phyloP scores from a whole-genome alignment of 2,888 invertebrate genomes.

The Mylabris sibirica region DNA sequence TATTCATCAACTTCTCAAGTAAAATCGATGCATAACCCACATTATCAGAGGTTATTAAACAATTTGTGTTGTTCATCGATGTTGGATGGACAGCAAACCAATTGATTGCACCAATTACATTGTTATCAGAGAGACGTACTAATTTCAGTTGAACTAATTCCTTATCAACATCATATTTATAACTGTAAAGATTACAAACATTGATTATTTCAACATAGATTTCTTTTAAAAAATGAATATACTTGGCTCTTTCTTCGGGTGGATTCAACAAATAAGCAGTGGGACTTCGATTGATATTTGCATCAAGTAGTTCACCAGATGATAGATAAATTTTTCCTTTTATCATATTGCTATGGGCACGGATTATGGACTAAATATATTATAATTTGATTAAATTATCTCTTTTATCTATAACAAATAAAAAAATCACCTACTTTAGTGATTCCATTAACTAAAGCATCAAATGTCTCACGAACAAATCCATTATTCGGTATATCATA shows the following conservation, averaged over 20 bases:
- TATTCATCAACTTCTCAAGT: constrained; percentile 82
- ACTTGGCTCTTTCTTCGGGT: not conserved
- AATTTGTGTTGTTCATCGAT: constrained; percentile 95
- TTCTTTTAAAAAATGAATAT: not conserved
- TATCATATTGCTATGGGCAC: constrained; percentile 76
- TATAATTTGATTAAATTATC: not conserved
- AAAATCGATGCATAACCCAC: constrained; percentile 88
- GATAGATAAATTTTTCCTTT: constrained; percentile 75
- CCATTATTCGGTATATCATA: constrained; percentile 85
- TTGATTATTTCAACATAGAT: not conserved
- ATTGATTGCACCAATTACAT: constrained; percentile 82
- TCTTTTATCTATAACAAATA: not conserved
- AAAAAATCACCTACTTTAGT: constrained; percentile 65
- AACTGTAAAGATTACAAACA: constrained; percentile 62
- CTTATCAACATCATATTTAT: constrained; percentile 81
- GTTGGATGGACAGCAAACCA: constrained; percentile 96
- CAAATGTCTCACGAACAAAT: constrained; percentile 77
- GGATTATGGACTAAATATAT: constrained; percentile 73
- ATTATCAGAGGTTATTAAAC: constrained; percentile 87
- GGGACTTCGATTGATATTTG: constrained; percentile 91
- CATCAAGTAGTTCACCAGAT: constrained; percentile 74
- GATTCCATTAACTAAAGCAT: constrained; percentile 74
- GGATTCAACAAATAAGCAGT: constrained; percentile 86
- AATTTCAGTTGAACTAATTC: constrained; percentile 82
- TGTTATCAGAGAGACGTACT: constrained; percentile 63